phyloP scores from a whole-genome alignment of 92 coral and sea anemone species.

The Epizoanthus rinbou region DNA sequence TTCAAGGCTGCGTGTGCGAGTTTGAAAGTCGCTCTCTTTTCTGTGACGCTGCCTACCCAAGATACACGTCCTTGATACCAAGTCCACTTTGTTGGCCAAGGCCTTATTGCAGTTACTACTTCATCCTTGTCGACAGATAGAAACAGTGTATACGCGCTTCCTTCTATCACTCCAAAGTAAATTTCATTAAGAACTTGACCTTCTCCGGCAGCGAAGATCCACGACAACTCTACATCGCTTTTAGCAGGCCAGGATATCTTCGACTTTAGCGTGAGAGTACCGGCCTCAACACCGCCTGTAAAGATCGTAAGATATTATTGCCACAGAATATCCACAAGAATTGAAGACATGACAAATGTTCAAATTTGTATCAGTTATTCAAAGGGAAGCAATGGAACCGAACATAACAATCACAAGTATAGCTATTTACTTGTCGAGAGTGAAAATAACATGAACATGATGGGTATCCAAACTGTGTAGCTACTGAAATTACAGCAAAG shows the following conservation, averaged over 20 bases:
- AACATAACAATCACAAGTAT: too few species aligned
- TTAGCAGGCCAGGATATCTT: not conserved
- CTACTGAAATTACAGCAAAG: too few species aligned
- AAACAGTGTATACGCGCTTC: not conserved
- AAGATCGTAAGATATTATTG: too few species aligned
- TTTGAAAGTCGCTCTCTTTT: slow-evolving; percentile 11
- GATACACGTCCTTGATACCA: slow-evolving; percentile 21
- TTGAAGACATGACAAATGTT: too few species aligned
- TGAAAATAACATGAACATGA: too few species aligned
- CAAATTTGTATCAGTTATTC: too few species aligned
- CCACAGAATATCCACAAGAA: too few species aligned
- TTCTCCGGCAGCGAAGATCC: not conserved
- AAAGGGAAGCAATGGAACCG: too few species aligned
- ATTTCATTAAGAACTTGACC: not conserved
- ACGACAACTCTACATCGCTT: not conserved
- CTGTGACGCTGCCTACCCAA: not conserved
- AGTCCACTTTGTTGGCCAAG: not conserved
- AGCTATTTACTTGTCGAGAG: too few species aligned
- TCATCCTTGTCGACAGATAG: not conserved
- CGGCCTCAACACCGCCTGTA: not conserved
- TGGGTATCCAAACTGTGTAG: too few species aligned
- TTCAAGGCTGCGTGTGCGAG: not conserved
- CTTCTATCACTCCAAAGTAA: not conserved
- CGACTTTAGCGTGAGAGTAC: not conserved
- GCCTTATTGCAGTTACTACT: not conserved